A percentile compares a stretch with the other conserved stretches of the same genome.
phyloP scores from a whole-genome alignment of 2,888 invertebrate species.

The Campopleginae sp. region DNA sequence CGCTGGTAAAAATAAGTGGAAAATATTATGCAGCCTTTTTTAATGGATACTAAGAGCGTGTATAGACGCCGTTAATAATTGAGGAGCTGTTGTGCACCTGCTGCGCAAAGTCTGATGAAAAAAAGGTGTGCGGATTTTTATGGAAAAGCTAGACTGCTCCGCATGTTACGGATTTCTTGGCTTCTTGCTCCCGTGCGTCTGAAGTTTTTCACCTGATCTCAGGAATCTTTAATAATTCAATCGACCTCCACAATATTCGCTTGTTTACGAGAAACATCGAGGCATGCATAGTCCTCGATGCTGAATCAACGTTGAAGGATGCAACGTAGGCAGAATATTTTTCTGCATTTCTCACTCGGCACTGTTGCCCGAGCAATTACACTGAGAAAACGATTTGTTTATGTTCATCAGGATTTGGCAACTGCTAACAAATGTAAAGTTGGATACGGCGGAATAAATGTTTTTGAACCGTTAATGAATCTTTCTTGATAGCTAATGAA shows the following conservation, averaged over 20 bases:
- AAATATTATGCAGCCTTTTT: conserved; percentile 25
- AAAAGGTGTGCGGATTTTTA: conserved; percentile 12
- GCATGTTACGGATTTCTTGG: neutral
- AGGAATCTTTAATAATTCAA: conserved; percentile 30
- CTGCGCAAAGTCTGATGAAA: conserved; percentile 30
- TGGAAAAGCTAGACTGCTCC: conserved; percentile 5
- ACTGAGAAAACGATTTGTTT: too few relatives aligned
- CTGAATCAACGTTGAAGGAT: neutral
- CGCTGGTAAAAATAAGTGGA: neutral
- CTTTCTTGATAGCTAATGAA: too few relatives aligned
- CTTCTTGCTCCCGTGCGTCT: too few relatives aligned
- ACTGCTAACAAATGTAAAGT: too few relatives aligned
- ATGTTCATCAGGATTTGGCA: too few relatives aligned
- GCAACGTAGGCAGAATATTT: neutral
- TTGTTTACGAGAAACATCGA: neutral
- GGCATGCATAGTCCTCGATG: conserved; percentile 26
- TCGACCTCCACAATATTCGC: conserved; percentile 19
- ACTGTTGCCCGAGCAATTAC: neutral
- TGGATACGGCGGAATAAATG: too few relatives aligned
- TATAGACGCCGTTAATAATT: conserved; percentile 37
- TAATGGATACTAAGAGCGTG: neutral
- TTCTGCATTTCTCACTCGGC: neutral
- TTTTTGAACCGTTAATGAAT: too few relatives aligned
- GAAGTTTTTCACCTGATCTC: neutral
- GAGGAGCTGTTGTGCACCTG: conserved; percentile 37